A percentile compares a stretch with the other conserved stretches of the same genome.
Evolutionary conservation across 30 jellyfish, hydroid and myxozoan genomes (phyloP).

Genomic region (Mastigias papua): DNA sequence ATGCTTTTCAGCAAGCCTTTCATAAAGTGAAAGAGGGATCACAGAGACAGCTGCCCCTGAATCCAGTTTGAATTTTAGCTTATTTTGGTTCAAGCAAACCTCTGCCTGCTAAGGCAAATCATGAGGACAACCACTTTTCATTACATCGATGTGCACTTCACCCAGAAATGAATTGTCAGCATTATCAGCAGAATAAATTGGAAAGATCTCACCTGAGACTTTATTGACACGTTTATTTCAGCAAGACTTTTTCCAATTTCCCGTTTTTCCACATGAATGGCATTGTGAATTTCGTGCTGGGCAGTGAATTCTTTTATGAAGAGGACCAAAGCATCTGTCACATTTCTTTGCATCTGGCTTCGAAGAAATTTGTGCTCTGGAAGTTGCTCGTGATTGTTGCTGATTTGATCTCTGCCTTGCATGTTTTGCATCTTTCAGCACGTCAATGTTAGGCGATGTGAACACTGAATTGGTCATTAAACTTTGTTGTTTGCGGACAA

Average conservation of each 20-base stretch:
- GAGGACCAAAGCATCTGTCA: constrained; percentile 27
- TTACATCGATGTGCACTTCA: constrained; percentile 33
- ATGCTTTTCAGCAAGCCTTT: constrained; percentile 52
- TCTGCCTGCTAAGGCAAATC: constrained; percentile 65
- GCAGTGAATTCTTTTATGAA: constrained; percentile 24
- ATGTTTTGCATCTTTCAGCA: background rate
- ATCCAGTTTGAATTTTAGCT: constrained; percentile 44
- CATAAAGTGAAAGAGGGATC: constrained; percentile 25
- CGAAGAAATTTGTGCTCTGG: constrained; percentile 11
- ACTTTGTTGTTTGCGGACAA: constrained; percentile 38
- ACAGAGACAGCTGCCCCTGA: constrained; percentile 64
- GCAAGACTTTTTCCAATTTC: constrained; percentile 51
- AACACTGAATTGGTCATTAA: constrained; percentile 3
- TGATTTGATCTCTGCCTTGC: background rate
- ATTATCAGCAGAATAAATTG: constrained; percentile 38
- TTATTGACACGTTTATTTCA: constrained; percentile 1
- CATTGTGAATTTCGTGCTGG: constrained; percentile 39
- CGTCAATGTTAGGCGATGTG: constrained; percentile 17
- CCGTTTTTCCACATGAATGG: constrained; percentile 25
- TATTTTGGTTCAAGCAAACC: constrained; percentile 55
- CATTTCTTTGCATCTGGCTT: background rate
- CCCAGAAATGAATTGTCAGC: constrained; percentile 37
- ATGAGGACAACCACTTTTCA: constrained; percentile 37
- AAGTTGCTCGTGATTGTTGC: constrained; percentile 30
- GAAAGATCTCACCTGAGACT: constrained; percentile 53